Evolutionary conservation across 2,888 invertebrate species (phyloP), one percentile per base, ranked within the genome.

Genomic region (Allolobophora icterica): DNA sequence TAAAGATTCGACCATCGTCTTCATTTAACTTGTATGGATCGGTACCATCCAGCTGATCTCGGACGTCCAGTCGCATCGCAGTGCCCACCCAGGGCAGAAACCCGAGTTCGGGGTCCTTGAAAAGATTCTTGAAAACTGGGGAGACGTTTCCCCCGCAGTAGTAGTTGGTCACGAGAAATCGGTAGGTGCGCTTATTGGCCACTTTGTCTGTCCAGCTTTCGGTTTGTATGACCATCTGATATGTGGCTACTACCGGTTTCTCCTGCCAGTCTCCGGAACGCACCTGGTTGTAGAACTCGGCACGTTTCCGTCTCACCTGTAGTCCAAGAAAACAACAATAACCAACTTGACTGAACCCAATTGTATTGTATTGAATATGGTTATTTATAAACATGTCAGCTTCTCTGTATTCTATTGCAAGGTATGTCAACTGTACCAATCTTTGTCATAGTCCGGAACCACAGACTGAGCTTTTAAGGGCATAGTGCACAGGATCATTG

Each of bases 1-100:
- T 94, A 92, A 94, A 95, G 21, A 95, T 92, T 34, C 94, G 94
- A 24, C 95, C 94, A 42, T 93, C 92, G 17, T 89, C 84, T 6
- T 89, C 84, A n/a, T 89, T 58, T 71, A 91, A 45, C 5, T 42
- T 19, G 42, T 89, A 90, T 1, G 84, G 24, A 30, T 90, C 89
- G 83, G 35, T 89, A n/a, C 33, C 30, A 15, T 89, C 90, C 34
- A 34, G 52, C 40, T 33, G 83, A 30, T 91, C 89, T 30, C 71
- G 58, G 24, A 91, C 89, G 42, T 91, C 92, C 58, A 94, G 89
- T 8, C 93, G 92, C 92, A 93, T 92, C 33, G 94, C 94, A 21
- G 93, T 92, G 38, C 94, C 93, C 17, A 94, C 94, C 92, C 93
- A 93, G 0, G 94, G 94, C 19, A 92, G 92, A 91, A 93, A 93